Base-by-base conservation (phyloP, 2,888 invertebrate species). In the Homarus gammarus region DNA sequence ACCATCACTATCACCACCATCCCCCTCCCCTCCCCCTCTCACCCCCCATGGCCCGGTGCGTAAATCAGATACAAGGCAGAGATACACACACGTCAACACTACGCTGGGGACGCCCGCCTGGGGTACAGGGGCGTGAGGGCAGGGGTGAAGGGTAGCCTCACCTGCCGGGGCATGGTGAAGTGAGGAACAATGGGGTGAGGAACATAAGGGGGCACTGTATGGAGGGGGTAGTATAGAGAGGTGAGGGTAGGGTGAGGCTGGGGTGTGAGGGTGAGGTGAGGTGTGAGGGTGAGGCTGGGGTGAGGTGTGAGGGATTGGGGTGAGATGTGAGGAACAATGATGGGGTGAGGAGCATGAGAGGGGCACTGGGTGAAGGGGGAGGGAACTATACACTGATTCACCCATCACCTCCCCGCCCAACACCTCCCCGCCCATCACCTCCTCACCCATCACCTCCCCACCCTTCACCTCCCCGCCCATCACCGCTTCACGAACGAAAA, bases 61-160 rank as follows among this genome's bases (percentile, higher is more conserved):
- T 68, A 81, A 81, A 68, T 61, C 68, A 68, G 81, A 81, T 81
- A 38, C 78, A 36, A 64, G 10, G n/a, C 61, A 81, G 64, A 33
- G 81, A 68, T 61, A 81, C 38, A 38, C 18, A 31, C 64, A 22
- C 44, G 61, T 61, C 81, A 81, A 68, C 68, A 68, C 40, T 31
- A 22, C 8, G 51, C 56, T 2, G 22, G 27, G 27, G 44, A 49
- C 31, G 44, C 72, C 31, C 8, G 38, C 51, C 3, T 22, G 51
- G 33, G 0, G 18, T 31, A 49, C 10, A 22, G n/a, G 40, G 15
- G 61, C 18, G 36, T 31, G 33, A 56, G 6, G n/a, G 61, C 5
- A 12, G 81, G 31, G 44, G 56, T 27, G 77, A 77, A 6, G n/a
- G n/a, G 68, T 56, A 44, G 31, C 8, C 8, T n/a, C n/a, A n/a